phyloP scores from a whole-genome alignment of 1,140 invertebrate genomes.

The Agrypnia vestita region DNA sequence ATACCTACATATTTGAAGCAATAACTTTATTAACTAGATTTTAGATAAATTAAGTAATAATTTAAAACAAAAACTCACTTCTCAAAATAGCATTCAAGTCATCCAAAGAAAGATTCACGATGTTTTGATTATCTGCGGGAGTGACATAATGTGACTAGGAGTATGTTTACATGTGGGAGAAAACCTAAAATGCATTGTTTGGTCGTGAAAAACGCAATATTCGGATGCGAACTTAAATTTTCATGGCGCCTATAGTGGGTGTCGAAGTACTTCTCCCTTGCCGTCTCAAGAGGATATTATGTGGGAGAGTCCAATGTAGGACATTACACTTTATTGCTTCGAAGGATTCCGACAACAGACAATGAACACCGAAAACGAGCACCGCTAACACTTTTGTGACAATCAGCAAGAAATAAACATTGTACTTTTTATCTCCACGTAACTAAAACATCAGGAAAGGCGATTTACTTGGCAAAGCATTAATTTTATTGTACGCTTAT shows the following conservation, averaged over 20 bases:
- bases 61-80: too few relatives aligned
- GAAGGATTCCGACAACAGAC: not conserved
- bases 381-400: not conserved
- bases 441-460: slow-evolving; percentile 42
- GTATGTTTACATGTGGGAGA: slow-evolving; percentile 15
- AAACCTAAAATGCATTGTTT: slow-evolving; percentile 4
- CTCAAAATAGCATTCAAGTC: not conserved
- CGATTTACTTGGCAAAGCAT: slow-evolving; percentile 42
- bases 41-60: too few relatives aligned
- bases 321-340: not conserved
- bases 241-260: slow-evolving; percentile 19
- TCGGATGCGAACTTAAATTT: not conserved
- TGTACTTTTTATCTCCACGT: slow-evolving; percentile 35
- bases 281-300: not conserved
- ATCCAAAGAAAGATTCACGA: not conserved
- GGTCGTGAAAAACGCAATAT: slow-evolving; percentile 14
- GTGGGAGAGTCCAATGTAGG: slow-evolving; percentile 26
- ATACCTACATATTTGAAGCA: too few relatives aligned
- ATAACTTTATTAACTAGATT: too few relatives aligned
- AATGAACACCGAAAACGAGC: not conserved
- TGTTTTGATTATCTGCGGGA: slow-evolving; percentile 1
- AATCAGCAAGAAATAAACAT: slow-evolving; percentile 22
- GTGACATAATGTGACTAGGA: not conserved
- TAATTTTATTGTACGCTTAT: slow-evolving; percentile 44
- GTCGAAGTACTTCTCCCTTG: slow-evolving; percentile 7